Conservation (phyloP, 2,797 vertebrate genomes). For the Onychomys leucogaster region DNA sequence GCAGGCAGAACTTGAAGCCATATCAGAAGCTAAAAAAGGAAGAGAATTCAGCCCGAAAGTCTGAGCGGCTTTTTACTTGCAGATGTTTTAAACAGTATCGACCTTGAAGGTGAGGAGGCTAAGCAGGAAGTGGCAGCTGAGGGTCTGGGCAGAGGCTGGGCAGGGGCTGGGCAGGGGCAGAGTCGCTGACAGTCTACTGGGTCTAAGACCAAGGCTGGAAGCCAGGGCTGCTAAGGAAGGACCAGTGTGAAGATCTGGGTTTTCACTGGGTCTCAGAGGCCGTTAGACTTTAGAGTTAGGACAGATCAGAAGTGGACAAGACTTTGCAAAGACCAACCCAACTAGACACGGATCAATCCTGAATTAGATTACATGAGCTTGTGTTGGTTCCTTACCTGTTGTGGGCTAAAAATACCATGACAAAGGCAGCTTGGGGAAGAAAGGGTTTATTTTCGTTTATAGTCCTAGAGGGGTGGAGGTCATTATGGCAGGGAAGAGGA, state of each 20-base stretch:
- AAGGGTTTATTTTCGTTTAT: not conserved
- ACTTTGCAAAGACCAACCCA: not conserved
- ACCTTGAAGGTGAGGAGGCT: not conserved
- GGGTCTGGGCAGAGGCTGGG: not conserved
- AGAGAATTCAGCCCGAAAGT: not conserved
- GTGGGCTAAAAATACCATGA: not conserved
- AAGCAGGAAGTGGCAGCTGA: not conserved
- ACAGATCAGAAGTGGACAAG: not conserved
- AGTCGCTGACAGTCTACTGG: not conserved
- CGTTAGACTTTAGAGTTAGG: not conserved
- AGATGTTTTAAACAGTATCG: not conserved
- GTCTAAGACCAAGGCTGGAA: not conserved
- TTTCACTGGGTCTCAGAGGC: not conserved
- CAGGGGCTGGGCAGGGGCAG: not conserved
- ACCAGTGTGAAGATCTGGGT: not conserved
- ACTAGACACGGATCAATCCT: not conserved
- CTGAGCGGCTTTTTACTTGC: not conserved
- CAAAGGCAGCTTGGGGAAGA: not conserved
- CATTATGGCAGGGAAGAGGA: too few relatives aligned
- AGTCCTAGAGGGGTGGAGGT: not conserved
- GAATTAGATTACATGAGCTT: not conserved
- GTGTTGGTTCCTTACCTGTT: not conserved
- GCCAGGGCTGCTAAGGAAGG: not conserved
- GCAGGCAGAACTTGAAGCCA: not conserved
- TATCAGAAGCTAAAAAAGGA: too few relatives aligned